Conservation (phyloP, 2,113 vertebrate species). For the Charadrius vociferus region DNA sequence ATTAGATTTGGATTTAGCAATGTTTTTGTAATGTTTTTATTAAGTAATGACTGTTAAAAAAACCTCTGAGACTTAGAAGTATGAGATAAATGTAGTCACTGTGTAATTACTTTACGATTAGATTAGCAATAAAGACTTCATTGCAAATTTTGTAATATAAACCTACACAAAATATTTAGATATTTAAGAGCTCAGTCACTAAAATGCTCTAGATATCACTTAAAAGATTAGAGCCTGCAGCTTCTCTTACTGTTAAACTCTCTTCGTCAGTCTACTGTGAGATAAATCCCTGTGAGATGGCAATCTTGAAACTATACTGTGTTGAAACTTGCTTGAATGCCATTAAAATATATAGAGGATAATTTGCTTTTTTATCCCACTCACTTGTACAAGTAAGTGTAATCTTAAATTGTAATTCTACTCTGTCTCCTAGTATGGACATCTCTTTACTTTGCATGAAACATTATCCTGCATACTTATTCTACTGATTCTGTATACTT, state of each 20-base stretch:
- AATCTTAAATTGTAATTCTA: neutral
- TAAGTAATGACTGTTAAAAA: neutral
- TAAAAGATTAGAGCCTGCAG: neutral
- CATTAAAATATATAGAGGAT: neutral
- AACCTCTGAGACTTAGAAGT: neutral
- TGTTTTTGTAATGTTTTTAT: constrained; percentile 3
- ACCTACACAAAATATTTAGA: neutral
- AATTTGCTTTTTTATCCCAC: neutral
- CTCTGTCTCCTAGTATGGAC: neutral
- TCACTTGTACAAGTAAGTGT: neutral
- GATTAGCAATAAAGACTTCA: constrained; percentile 18
- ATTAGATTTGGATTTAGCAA: neutral
- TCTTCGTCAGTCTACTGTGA: neutral
- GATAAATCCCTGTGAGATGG: neutral
- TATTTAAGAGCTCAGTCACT: neutral
- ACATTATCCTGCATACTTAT: neutral
- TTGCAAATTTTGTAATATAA: neutral
- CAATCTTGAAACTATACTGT: neutral
- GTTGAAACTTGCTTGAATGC: neutral
- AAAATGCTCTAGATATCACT: neutral
- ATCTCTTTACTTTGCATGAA: neutral
- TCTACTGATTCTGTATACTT: neutral
- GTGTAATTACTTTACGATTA: constrained; percentile 34
- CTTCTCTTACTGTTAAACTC: neutral
- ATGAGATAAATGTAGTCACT: neutral